Evolutionary conservation across 1,140 invertebrate species (phyloP), one percentile per base, ranked within the genome.

Genomic region (Philaenus spumarius): DNA sequence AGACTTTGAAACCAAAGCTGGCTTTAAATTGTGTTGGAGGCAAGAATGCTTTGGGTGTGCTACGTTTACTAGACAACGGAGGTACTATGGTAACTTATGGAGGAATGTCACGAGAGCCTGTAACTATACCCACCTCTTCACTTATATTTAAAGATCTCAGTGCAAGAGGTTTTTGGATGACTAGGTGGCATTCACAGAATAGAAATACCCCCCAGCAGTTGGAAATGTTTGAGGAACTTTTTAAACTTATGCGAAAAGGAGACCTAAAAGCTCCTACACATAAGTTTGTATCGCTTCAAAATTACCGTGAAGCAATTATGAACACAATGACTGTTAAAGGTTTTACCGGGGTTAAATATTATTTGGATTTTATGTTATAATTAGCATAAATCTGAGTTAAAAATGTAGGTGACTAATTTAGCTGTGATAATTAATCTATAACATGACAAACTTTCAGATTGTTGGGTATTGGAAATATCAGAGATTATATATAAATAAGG

Each of bases 1-100:
- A 37, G 15, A 53, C 35, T 12, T 75, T 82, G 5, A 79, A 79
- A 66, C 93, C 95, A 42, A 84, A 83, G 66, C 75, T 99, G 17
- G 95, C 88, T 3, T 74, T 99, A 3, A 98, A 99, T 72, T 97
- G 95, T 78, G 88, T 99, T 17, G 94, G 95, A 52, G 97, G 97
- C 0, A 86, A 92, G 71, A 92, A 81, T 75, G 85, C 89, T 5
- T 79, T 89, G 9, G 90, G 96, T 72, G 75, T 97, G 61, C 69
- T 91, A 19, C 81, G 90, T 22, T 81, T 87, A 66, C 74, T 97
- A 47, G 78, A 77, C 24, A 73, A 86, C 62, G 77, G 81, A 62
- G 89, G 90, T 2, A 76, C 82, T 1, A 84, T 97, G 78, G 92
- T 98, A 0, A 98, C 95, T n/a, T 98, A 98, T 76, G 97, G 96